Evolutionary conservation across 2,888 invertebrate genomes (phyloP), one percentile per base, ranked within the genome.

Genomic region (Dorcus parallelipipedus): DNA sequence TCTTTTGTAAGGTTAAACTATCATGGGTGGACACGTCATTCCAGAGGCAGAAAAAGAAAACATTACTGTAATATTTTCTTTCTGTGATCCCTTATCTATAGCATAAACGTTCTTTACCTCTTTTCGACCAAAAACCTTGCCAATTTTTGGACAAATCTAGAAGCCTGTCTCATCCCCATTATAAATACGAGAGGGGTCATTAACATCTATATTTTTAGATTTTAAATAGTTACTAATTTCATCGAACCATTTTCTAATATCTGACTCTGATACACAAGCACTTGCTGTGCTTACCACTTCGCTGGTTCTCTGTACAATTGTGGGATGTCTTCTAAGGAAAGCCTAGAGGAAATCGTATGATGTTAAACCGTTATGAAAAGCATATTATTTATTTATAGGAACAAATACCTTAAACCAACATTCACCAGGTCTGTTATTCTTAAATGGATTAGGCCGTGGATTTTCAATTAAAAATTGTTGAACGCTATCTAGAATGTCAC

Each of bases 101-200:
- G 50, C 61, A 50, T 69, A 68, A 40, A 69, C 66, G 64, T 68
- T 70, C 59, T 60, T 67, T 50, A 41, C 67, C 65, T 2, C 20
- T 20, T 20, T 20, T 20, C 20, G 2, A 20, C 2, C 20, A 20
- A 20, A 20, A 20, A 20, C 20, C 20, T 20, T 20, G 20, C 20
- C 20, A 20, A 2, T 20, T 1, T 20, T 20, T 20, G 20, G 20
- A 56, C 67, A 69, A 38, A 71, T 59, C 49, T 64, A 64, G 60
- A 71, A 71, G 38, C 67, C 67, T 10, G 67, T 64, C 59, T 71
- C 70, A 60, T 71, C 69, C 4, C 66, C 65, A 62, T 70, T 71
- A 59, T 62, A 69, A 52, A 71, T 60, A 41, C 67, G 53, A 8
- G 61, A 58, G 33, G 67, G 68, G 60, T 71, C 66, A 4, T 63